Base-by-base conservation (phyloP, 2,888 invertebrate genomes). In the Prosopocoilus inquinatus region DNA sequence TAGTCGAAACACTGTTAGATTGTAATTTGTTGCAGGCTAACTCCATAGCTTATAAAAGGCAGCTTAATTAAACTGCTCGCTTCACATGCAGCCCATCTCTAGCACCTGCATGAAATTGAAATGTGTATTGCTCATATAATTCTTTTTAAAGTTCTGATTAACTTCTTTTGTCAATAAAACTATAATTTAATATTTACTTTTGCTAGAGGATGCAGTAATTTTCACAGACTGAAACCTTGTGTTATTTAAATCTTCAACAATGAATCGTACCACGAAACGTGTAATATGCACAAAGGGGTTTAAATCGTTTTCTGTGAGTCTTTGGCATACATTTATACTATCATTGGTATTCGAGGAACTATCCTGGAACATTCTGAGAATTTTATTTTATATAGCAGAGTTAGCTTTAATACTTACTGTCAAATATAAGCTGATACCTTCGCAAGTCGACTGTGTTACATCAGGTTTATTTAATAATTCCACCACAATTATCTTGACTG, bases 141-240 rank as follows among this genome's bases (percentile, higher is more conserved):
- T n/a, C n/a, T n/a, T n/a, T n/a, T n/a, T n/a, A n/a, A n/a, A n/a
- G n/a, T n/a, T n/a, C n/a, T n/a, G n/a, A n/a, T n/a, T n/a, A n/a
- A n/a, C n/a, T n/a, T n/a, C n/a, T n/a, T n/a, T n/a, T n/a, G n/a
- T n/a, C n/a, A n/a, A n/a, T n/a, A n/a, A n/a, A n/a, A n/a, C n/a
- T n/a, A n/a, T n/a, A n/a, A n/a, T n/a, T n/a, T n/a, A n/a, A 32
- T 12, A 44, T 43, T 50, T 54, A 64, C 62, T 54, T 57, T 54
- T 58, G n/a, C 59, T 61, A 36, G 64, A 50, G 12, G 62, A 61
- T 39, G 55, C 64, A 32, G 62, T 64, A 34, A 64, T 39, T 60
- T 63, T 62, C 9, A 60, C 15, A 3, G 48, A 54, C 33, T 58
- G 49, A 36, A 52, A 48, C 7, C 13, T 45, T 9, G 12, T 11